These are phyloP conservation scores for Andricus quercusramuli DNA, from an alignment of 2,888 invertebrate genomes.

Conservation along the genomic window DNA sequence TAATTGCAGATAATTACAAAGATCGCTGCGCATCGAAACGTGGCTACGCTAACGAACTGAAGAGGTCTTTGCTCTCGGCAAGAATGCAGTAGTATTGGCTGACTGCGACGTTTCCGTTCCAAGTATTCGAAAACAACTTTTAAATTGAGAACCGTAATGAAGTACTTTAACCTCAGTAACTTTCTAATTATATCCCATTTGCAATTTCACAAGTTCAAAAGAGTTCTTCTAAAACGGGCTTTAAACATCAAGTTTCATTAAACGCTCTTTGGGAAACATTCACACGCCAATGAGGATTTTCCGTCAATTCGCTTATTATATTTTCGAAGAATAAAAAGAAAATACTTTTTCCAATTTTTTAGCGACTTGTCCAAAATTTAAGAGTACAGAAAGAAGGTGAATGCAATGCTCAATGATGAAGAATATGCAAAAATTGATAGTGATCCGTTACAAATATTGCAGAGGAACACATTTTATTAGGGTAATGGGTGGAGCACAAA, in stretches of 20 bases:
- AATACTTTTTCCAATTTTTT: too few species aligned
- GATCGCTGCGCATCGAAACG: not conserved
- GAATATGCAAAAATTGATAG: too few species aligned
- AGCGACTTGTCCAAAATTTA: too few species aligned
- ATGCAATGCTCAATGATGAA: too few species aligned
- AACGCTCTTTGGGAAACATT: not conserved
- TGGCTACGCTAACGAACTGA: conserved; percentile 4
- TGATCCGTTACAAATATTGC: too few species aligned
- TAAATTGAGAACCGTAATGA: not conserved
- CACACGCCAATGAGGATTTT: not conserved
- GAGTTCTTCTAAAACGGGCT: not conserved
- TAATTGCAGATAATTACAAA: conserved; percentile 13
- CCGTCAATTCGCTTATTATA: not conserved
- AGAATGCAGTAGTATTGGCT: conserved; percentile 3
- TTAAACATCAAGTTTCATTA: not conserved
- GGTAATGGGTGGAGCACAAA: too few species aligned
- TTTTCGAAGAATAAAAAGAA: not conserved
- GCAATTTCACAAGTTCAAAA: not conserved
- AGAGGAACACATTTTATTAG: too few species aligned
- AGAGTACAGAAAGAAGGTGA: too few species aligned
- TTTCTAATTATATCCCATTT: not conserved
- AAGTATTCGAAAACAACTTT: conserved; percentile 6
- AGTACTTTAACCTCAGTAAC: not conserved
- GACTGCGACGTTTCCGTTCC: not conserved
- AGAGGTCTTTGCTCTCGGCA: conserved; percentile 4